Evolutionary conservation across 2,113 vertebrate species (phyloP).

Genomic region (Suricata suricatta): DNA sequence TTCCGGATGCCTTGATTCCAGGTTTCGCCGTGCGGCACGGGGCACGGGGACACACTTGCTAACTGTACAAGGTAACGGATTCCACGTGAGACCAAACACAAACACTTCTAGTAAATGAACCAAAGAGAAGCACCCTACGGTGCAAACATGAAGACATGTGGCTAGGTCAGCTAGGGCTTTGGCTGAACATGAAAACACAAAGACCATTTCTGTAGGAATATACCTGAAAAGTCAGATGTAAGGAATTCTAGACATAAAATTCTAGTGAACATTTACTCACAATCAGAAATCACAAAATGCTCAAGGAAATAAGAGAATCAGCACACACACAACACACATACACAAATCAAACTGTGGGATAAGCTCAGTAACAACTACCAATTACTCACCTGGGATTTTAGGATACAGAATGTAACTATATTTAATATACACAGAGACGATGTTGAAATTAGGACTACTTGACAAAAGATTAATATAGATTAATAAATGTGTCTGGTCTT

Average conservation of each 20-base stretch:
- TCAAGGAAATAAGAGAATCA: not conserved
- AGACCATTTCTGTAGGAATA: not conserved
- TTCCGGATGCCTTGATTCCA: not conserved
- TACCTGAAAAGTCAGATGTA: not conserved
- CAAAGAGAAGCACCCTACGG: not conserved
- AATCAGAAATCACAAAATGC: not conserved
- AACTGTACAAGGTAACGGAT: not conserved
- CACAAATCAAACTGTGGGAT: not conserved
- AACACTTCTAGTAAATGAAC: not conserved
- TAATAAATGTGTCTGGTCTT: not conserved
- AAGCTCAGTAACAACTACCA: not conserved
- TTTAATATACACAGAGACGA: not conserved
- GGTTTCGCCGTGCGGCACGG: not conserved
- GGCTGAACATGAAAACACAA: not conserved
- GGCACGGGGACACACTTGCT: not conserved
- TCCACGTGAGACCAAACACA: not conserved
- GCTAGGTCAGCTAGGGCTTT: not conserved
- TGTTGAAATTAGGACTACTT: not conserved
- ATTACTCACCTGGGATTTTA: not conserved
- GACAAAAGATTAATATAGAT: not conserved
- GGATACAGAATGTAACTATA: not conserved
- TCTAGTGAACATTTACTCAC: not conserved
- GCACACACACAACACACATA: not conserved
- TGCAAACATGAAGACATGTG: accelerated
- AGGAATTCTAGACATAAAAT: not conserved